A percentile compares a stretch with the other conserved stretches of the same genome.
Conservation (phyloP, 2,888 invertebrate species). For the Ectemnius continuus region DNA sequence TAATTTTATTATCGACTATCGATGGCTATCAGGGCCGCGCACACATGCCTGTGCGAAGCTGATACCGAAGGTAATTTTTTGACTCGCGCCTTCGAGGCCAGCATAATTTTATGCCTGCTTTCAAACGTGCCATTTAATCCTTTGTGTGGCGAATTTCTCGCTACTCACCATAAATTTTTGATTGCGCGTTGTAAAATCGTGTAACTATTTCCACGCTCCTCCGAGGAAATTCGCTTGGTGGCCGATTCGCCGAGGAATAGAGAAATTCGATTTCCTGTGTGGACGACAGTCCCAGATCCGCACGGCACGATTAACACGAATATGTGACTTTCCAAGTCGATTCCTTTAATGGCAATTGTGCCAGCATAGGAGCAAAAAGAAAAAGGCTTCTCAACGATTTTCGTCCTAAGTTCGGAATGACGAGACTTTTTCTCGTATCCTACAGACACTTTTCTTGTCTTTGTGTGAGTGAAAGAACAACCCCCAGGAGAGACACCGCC, state of each 20-base stretch:
- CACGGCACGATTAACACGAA: not conserved
- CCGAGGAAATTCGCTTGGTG: not conserved
- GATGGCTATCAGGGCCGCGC: no score
- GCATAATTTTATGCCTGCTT: not conserved
- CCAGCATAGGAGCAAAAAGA: not conserved
- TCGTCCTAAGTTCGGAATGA: constrained; percentile 17
- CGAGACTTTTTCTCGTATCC: constrained; percentile 26
- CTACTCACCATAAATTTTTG: not conserved
- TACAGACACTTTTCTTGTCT: not conserved
- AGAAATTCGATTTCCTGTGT: no score
- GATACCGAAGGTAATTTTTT: not conserved
- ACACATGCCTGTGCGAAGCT: not conserved
- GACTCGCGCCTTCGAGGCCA: not conserved
- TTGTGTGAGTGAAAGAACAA: constrained; percentile 19
- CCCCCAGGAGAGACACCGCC: constrained; percentile 14
- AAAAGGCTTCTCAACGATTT: constrained; percentile 11
- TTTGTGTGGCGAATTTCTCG: not conserved
- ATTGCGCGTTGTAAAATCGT: not conserved
- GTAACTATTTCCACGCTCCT: not conserved
- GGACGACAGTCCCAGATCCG: no score
- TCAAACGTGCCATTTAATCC: constrained; percentile 2
- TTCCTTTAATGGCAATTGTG: not conserved
- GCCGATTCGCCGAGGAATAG: no score
- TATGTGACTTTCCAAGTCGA: not conserved
- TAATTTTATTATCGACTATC: no score